Evolutionary conservation across 2,888 invertebrate species (phyloP), one percentile per base, ranked within the genome.

Genomic region (Diplolepis rosae): DNA sequence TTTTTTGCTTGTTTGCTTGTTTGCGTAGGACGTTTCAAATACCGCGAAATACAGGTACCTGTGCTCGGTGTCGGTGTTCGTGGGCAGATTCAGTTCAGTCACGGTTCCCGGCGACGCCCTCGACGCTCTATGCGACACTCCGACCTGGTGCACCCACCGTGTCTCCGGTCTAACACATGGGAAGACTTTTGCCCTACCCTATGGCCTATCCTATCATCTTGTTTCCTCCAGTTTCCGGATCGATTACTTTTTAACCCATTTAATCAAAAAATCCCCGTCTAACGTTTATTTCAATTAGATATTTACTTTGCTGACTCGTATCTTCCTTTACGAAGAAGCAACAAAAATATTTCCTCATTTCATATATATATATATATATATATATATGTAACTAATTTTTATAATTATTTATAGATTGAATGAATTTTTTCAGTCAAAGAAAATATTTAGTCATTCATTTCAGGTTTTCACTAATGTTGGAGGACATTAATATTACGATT

Each of bases 101-200:
- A 87, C 88, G 86, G 84, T 86, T 73, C 76, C 79, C 83, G 84
- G 80, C 83, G 83, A 80, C 78, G 81, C 76, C 83, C 79, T 81
- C 82, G 79, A 79, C 75, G 79, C 70, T 65, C 74, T 70, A 74
- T 80, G 81, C 82, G 84, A 84, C 84, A 82, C 82, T 78, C 73
- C 77, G 77, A 78, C 77, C 77, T 72, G 80, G 76, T 73, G 82
- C 86, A 88, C 84, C 87, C 88, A 88, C 86, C 87, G 87, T 88
- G 80, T 88, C 84, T 88, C 88, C 88, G 84, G 82, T 79, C 73
- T 76, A 81, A 82, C 84, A 77, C 83, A 77, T 77, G 75, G 68
- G 68, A 77, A 61, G 56, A 61, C 56, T 61, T 71, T 69, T 75
- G 73, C 68, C 67, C 67, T 24, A 35, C 54, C 56, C 68, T 35